Evolutionary conservation across 2,888 invertebrate genomes (phyloP), one percentile per base, ranked within the genome.

Genomic region (Pimpla rufipes): DNA sequence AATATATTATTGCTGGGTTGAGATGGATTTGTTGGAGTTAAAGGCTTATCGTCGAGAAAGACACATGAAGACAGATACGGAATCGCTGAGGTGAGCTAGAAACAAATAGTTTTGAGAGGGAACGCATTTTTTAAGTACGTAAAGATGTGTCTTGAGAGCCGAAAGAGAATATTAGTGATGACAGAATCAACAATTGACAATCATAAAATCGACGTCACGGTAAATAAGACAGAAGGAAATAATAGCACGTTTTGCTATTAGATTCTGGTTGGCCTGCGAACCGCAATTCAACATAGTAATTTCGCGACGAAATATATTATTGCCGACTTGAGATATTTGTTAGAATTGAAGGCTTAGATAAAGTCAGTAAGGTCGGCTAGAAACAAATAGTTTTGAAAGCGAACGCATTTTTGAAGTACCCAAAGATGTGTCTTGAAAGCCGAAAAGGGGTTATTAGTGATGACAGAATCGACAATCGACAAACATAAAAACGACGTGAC

Each of bases 211-310:
- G 68, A 79, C 81, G 64, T 35, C 37, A 47, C 21, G 70, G 11
- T 57, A 10, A 42, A 59, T n/a, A 78, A 42, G 55, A n/a, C 37
- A 67, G 13, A 35, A 79, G 52, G n/a, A 73, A 21, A 86, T 74
- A 81, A 64, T 81, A 71, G 62, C 52, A 59, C 8, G 55, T 77
- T 83, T 68, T 62, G 55, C 62, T 67, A 73, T 83, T 73, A 37
- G 55, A 73, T 76, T 83, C 59, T 52, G 57, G 57, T 47, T 21
- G 67, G 52, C 40, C 40, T 66, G 42, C 70, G 62, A 85, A 85
- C 85, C 85, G 80, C 86, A 83, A n/a, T n/a, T n/a, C n/a, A n/a
- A n/a, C n/a, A n/a, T n/a, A n/a, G n/a, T n/a, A n/a, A n/a, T n/a
- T n/a, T n/a, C n/a, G n/a, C n/a, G n/a, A n/a, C n/a, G n/a, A n/a